Base-by-base conservation (phyloP, 2,797 vertebrate genomes). In the Allobates femoralis region DNA sequence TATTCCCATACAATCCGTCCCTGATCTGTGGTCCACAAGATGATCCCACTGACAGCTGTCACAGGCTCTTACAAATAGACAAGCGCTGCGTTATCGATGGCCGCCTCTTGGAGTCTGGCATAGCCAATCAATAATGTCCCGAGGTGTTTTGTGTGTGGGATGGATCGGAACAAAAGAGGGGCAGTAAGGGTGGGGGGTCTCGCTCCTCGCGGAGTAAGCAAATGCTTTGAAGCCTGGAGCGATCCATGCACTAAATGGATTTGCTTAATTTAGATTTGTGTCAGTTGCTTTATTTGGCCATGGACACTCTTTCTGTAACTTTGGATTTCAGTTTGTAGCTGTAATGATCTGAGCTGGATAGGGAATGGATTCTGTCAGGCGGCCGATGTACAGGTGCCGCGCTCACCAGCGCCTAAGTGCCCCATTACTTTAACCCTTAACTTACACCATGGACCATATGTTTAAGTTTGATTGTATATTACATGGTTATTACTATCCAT, bases 221-320 rank as follows among this genome's bases (percentile, higher is more conserved):
- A 87, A 84, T 50, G 81, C 81, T 87, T 87, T 87, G 81, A 87
- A 87, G 86, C 86, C 86, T 75, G 66, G 6, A 60, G 81, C 86
- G 67, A 87, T 87, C 86, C 76, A 80, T 87, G 76, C 19, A 30
- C 51, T 53, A 84, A 80, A 87, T 84, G 81, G 81, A 79, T 74
- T 79, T 74, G 75, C 81, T 73, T 84, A 55, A 87, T 87, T 87
- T 84, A 64, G 86, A 84, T 84, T 46, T 81, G 78, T 73, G 83
- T 62, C 55, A 81, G 67, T 46, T 34, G 62, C 86, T 87, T 79
- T 83, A 83, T 83, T 83, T 62, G 41, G 74, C 80, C 46, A 30
- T 51, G 37, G 53, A 75, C 71, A 64, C 37, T 53, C 34, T 62
- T 51, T 32, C 55, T 56, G 74, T 60, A 53, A 78, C n/a, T 74